Conservation (phyloP, 2,113 vertebrate species). For the Poecilia latipinna region DNA sequence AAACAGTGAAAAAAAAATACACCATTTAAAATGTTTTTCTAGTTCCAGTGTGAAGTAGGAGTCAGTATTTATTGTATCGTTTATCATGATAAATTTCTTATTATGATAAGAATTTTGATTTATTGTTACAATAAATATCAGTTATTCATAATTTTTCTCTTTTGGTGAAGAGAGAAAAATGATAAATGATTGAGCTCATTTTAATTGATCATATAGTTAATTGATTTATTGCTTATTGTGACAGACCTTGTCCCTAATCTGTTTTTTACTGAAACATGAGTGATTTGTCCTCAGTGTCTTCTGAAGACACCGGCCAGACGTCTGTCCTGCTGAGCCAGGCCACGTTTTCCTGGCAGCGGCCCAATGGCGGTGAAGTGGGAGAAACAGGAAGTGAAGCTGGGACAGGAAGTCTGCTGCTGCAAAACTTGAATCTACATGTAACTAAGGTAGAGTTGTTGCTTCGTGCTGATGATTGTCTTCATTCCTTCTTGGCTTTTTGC, state of each 20-base stretch:
- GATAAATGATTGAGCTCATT: too few relatives aligned
- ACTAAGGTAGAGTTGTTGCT: slow-evolving; percentile 76
- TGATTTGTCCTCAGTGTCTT: slow-evolving; percentile 55
- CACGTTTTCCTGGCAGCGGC: slow-evolving; percentile 86
- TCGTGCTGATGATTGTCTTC: background rate
- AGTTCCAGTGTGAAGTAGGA: too few relatives aligned
- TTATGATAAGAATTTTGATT: too few relatives aligned
- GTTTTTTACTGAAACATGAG: background rate
- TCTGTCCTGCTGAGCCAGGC: slow-evolving; percentile 82
- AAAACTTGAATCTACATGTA: slow-evolving; percentile 82
- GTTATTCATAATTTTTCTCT: too few relatives aligned
- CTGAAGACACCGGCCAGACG: slow-evolving; percentile 65
- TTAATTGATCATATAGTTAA: too few relatives aligned
- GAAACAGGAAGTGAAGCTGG: background rate
- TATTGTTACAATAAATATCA: too few relatives aligned
- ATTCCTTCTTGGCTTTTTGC: background rate
- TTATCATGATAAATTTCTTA: too few relatives aligned
- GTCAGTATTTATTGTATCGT: too few relatives aligned
- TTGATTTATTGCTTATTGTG: too few relatives aligned
- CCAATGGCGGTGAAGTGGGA: slow-evolving; percentile 9
- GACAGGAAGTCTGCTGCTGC: slow-evolving; percentile 76
- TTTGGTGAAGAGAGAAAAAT: too few relatives aligned
- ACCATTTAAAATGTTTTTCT: too few relatives aligned
- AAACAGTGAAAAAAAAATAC: too few relatives aligned
- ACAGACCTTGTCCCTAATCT: background rate